Base-by-base conservation (phyloP, 2,888 invertebrate species). In the Teleogryllus oceanicus region DNA sequence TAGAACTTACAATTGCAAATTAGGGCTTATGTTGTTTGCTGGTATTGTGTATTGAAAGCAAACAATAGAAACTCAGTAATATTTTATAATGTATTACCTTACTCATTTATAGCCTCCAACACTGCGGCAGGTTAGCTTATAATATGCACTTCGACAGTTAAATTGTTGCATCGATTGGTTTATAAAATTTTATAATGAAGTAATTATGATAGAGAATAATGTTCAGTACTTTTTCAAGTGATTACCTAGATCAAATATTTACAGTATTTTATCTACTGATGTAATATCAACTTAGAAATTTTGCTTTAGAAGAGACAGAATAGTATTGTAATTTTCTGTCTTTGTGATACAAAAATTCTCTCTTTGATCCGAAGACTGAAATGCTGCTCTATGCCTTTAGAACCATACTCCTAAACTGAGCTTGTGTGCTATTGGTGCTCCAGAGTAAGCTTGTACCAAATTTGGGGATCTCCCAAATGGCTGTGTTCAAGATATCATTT, bases 341-440 rank as follows among this genome's bases (percentile, higher is more conserved):
- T 62, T 62, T 62, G 62, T 62, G 62, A 62, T 62, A 62, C n/a
- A n/a, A 62, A 37, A 62, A 62, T 62, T 62, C 62, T 62, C 62
- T 62, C 62, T 62, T 62, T 62, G 62, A 62, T n/a, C n/a, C 62
- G 37, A 37, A 62, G 62, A 62, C 62, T 62, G 62, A 62, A 62
- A 5, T 62, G n/a, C n/a, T 62, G 62, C 62, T 62, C 62, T 13
- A 62, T 62, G n/a, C 13, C 62, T 62, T 62, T 62, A 62, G 62
- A 62, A 62, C 62, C 37, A 62, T n/a, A 18, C 62, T 62, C n/a
- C n/a, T 13, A 4, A 62, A 12, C 62, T 62, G 62, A 62, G 62
- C 62, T 62, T 62, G 62, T 62, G 62, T 62, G 62, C 62, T 62
- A 62, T 18, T 62, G 62, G 62, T 10, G 62, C 62, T 62, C 62